Base-by-base conservation (phyloP, 2,797 vertebrate species). In the Odontamblyopus rebecca region DNA sequence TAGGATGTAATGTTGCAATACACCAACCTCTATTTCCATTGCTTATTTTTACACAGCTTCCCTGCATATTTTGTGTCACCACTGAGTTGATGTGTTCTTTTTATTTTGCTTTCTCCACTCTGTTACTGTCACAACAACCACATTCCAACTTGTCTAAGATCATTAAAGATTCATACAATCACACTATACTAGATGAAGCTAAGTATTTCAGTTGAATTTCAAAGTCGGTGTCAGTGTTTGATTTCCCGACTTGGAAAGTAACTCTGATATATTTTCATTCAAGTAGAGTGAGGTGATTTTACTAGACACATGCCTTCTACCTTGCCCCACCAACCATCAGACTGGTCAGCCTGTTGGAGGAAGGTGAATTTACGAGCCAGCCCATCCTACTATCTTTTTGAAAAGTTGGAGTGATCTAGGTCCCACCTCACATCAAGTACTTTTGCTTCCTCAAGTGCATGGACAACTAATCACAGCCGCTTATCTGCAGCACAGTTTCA, bases 151-250 rank as follows among this genome's bases (percentile, higher is more conserved):
- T 48, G 59, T 23, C 8, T 62, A 51, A 29, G 51, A 73, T 78
- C 50, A 74, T 74, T 72, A 61, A 69, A 69, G 1, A 67, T 67
- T 73, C 9, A 73, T 69, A 30, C 74, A 26, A 64, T 38, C 26
- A 67, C 26, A 44, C 19, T 11, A 56, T 48, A 77, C 12, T 29
- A 53, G 51, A 72, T 56, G 57, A 30, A 69, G 16, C 57, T 54
- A 38, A 62, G 61, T 38, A 63, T 63, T 63, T 44, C 57, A 68
- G 44, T 23, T 23, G 19, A 27, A 48, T 70, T 60, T 68, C n/a
- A 77, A 73, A 71, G 61, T 23, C 38, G 12, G 12, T 27, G 19
- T 29, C 44, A 66, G 15, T 50, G 16, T 66, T 48, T 50, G 26
- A 66, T 50, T 65, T 18, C 13, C 23, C 27, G 38, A 44, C 19